Percentiles rank a stretch among this genome's conserved stretches.
phyloP scores from a whole-genome alignment of 2,888 invertebrate genomes.

The Seladonia tumulorum region DNA sequence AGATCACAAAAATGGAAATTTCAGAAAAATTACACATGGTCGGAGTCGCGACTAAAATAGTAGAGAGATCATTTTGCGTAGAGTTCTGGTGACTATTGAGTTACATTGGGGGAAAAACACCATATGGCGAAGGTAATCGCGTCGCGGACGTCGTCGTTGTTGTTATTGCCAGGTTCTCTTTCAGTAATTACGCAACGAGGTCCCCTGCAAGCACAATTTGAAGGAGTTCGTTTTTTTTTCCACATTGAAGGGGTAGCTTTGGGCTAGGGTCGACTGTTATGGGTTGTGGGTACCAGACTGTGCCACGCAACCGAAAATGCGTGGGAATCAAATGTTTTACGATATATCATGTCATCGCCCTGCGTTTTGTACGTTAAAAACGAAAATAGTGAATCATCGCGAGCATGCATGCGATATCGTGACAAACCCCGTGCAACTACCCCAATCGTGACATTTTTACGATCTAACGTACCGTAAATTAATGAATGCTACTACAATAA shows the following conservation, averaged over 20 bases:
- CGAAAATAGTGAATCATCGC: conserved; percentile 44
- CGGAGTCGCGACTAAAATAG: no score
- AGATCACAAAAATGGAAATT: no score
- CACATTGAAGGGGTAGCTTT: conserved; percentile 48
- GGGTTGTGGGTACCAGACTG: conserved; percentile 74
- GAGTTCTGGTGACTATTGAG: conserved; percentile 46
- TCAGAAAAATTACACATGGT: no score
- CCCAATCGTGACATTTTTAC: not conserved
- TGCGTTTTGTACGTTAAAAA: conserved; percentile 35
- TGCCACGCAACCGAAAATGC: conserved; percentile 68
- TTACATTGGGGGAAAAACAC: conserved; percentile 56
- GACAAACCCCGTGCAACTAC: not conserved
- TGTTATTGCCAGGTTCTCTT: conserved; percentile 58
- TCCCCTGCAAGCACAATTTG: conserved; percentile 62
- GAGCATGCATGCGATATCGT: conserved; percentile 9
- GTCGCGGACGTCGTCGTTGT: conserved; percentile 51
- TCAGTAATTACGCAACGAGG: conserved; percentile 60
- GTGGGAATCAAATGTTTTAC: conserved; percentile 67
- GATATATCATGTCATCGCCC: conserved; percentile 62
- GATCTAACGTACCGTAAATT: not conserved
- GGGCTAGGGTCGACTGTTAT: conserved; percentile 58
- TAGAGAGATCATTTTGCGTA: not conserved
- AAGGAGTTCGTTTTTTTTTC: conserved; percentile 54
- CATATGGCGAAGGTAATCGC: conserved; percentile 71
- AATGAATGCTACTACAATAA: not conserved